Evolutionary conservation across 2,888 invertebrate genomes (phyloP).

Genomic region (Ganaspis brasiliensis): DNA sequence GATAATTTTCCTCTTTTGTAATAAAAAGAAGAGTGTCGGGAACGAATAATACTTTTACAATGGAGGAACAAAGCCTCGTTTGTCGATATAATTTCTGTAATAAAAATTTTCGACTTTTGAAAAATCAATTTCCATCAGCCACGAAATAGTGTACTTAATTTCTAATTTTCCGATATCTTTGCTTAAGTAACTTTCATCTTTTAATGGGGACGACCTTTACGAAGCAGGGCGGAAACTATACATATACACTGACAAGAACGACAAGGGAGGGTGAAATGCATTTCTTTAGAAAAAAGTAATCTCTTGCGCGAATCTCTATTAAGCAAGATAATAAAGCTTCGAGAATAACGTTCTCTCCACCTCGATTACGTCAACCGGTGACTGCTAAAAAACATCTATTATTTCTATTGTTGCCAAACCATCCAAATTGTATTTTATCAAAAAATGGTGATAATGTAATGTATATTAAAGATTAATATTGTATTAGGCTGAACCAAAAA

Average conservation of each 20-base stretch:
- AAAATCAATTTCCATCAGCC: constrained; percentile 16
- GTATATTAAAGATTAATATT: background rate
- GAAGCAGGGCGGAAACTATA: background rate
- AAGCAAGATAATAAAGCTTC: background rate
- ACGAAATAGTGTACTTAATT: background rate
- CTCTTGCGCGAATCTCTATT: background rate
- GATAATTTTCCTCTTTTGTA: background rate
- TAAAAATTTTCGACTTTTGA: background rate
- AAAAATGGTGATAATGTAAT: background rate
- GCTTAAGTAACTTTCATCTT: constrained; percentile 6
- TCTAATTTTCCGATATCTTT: constrained; percentile 34
- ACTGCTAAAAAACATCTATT: background rate
- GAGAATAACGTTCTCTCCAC: background rate
- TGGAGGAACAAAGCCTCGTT: too few relatives aligned
- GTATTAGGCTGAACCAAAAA: too few relatives aligned
- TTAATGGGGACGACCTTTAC: background rate
- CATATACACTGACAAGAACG: background rate
- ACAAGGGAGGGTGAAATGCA: constrained; percentile 29
- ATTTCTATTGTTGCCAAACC: background rate
- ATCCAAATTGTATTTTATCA: background rate
- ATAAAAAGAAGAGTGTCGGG: background rate
- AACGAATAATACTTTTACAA: too few relatives aligned
- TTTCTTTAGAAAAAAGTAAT: constrained; percentile 4
- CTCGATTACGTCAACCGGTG: background rate
- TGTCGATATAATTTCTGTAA: background rate